phyloP scores from a whole-genome alignment of 2,888 invertebrate species.

The Auanema freiburgensis region DNA sequence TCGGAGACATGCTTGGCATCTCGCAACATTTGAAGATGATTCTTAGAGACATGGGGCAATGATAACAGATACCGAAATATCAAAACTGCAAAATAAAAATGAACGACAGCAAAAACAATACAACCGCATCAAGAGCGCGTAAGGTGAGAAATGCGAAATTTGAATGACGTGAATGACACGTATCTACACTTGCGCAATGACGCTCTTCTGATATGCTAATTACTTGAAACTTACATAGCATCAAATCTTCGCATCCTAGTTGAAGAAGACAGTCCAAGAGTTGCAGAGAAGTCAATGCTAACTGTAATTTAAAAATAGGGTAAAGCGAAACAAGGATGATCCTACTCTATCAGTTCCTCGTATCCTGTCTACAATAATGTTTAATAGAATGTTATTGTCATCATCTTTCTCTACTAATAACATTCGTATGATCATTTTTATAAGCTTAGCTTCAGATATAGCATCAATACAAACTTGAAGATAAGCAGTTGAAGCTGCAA shows the following conservation, averaged over 20 bases:
- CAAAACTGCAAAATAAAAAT: constrained; percentile 19
- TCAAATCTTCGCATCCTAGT: constrained; percentile 91
- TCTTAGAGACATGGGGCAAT: constrained; percentile 25
- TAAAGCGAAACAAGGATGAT: neutral
- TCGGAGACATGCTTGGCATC: constrained; percentile 10
- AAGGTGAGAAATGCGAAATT: neutral
- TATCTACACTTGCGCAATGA: neutral
- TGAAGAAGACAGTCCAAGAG: constrained; percentile 87
- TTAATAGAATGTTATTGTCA: constrained; percentile 77
- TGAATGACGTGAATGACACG: neutral
- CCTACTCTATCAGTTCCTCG: constrained; percentile 38
- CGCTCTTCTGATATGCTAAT: neutral
- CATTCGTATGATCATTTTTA: constrained; percentile 76
- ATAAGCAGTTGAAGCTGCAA: constrained; percentile 27
- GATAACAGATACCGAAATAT: constrained; percentile 36
- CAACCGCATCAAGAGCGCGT: neutral
- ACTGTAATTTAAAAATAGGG: constrained; percentile 55
- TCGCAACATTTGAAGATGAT: constrained; percentile 20
- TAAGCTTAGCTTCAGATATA: constrained; percentile 81
- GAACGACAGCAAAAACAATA: neutral
- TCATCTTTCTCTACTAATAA: constrained; percentile 75
- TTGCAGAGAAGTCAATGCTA: constrained; percentile 83
- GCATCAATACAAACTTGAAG: constrained; percentile 85
- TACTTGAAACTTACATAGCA: constrained; percentile 67
- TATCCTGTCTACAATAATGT: constrained; percentile 31